Conservation (phyloP, 2,113 vertebrate genomes). For the Eptesicus fuscus region DNA sequence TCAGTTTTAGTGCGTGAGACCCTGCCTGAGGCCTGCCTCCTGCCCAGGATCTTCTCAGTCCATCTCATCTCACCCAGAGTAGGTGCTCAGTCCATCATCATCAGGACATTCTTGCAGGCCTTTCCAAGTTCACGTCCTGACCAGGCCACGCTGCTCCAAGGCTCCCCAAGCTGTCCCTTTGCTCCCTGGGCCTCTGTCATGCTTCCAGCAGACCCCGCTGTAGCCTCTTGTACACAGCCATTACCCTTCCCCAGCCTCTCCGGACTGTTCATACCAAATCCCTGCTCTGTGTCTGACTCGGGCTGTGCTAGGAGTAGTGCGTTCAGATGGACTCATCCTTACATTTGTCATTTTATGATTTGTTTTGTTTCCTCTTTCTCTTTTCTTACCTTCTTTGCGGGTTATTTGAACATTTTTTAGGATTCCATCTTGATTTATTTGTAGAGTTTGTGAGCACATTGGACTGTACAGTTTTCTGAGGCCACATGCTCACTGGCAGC, state of each 20-base stretch:
- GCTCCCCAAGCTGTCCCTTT: background rate
- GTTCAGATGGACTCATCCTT: background rate
- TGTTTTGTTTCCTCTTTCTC: background rate
- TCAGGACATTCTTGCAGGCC: background rate
- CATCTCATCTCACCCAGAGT: background rate
- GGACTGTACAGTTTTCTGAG: background rate
- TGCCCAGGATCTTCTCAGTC: background rate
- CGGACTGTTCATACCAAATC: background rate
- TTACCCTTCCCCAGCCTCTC: background rate
- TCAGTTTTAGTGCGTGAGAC: background rate
- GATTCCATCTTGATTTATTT: background rate
- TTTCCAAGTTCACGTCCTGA: background rate
- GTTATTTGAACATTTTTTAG: background rate
- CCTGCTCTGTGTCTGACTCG: background rate
- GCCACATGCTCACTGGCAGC: background rate
- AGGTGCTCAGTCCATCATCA: background rate
- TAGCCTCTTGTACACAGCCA: background rate
- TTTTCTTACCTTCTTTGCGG: background rate
- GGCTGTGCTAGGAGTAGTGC: background rate
- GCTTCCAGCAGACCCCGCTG: background rate
- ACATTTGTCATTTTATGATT: background rate
- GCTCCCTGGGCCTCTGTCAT: background rate
- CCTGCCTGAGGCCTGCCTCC: background rate
- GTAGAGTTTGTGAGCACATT: background rate
- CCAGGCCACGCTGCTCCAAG: background rate